A percentile compares a stretch with the other conserved stretches of the same genome.
Conservation (phyloP, 2,113 vertebrate species). For the Spheniscus mendiculus region DNA sequence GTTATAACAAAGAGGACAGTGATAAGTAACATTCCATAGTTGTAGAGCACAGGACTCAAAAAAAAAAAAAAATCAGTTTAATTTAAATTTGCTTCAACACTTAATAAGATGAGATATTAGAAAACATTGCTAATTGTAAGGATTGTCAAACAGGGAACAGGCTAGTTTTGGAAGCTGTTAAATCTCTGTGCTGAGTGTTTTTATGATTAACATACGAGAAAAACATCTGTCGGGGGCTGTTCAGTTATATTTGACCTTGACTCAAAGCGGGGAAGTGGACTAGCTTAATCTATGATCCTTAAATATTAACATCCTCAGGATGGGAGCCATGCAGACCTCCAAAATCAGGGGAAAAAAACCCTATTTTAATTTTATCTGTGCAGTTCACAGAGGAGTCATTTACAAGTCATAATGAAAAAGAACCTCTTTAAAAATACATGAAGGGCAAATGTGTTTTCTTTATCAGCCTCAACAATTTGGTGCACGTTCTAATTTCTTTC, state of each 20-base stretch:
- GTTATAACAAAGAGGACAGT: neutral
- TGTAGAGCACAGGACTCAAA: neutral
- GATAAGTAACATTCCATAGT: neutral
- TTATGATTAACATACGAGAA: neutral
- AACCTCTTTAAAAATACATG: constrained; percentile 73
- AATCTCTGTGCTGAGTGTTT: neutral
- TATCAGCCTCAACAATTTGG: constrained; percentile 55
- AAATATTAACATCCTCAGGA: neutral
- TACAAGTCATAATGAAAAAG: constrained; percentile 61
- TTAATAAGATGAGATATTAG: neutral
- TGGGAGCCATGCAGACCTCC: neutral
- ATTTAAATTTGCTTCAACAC: neutral
- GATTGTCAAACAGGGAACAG: neutral
- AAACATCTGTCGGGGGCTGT: neutral
- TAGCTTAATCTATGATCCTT: neutral
- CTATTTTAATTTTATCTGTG: neutral
- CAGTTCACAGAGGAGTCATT: constrained; percentile 31
- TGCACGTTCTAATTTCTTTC: constrained; percentile 55
- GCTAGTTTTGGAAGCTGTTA: neutral
- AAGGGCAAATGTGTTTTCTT: constrained; percentile 72
- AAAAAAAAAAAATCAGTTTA: neutral
- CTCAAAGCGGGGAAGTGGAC: neutral
- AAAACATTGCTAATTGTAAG: neutral
- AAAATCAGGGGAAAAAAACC: neutral
- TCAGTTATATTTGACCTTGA: neutral